Base-by-base conservation (phyloP, 2,797 vertebrate genomes). In the Threskiornis aethiopicus region DNA sequence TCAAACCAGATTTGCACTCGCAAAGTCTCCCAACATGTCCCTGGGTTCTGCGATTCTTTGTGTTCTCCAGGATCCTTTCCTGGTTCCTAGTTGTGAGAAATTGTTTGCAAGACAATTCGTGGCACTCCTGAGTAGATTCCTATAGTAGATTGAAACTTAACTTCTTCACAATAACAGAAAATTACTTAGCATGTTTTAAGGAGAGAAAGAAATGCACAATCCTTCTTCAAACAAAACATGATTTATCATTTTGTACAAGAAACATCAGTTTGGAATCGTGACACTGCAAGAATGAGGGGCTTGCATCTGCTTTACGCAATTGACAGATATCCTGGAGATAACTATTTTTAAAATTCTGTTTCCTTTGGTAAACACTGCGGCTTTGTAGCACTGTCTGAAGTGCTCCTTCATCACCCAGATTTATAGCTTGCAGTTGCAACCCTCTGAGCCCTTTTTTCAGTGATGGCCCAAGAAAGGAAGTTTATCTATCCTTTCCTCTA, bases 401-500 rank as follows among this genome's bases (percentile, higher is more conserved):
- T 80, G 21, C 47, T 93, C n/a, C 72, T 77, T 89, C 81, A 87
- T 87, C 82, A 84, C 65, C 22, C 49, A 75, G 83, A 92, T 96
- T 95, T 96, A 91, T 82, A 59, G 89, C 62, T 94, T 94, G 86
- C 33, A 84, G 61, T 96, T 95, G 47, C 42, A 93, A 41, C 64
- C 71, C 66, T 87, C 61, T 51, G 52, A 47, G 67, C 51, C 35
- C 13, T 73, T 86, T 91, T 64, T 65, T 66, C 49, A 51, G 49
- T 72, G 82, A 71, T 95, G 84, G 84, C 83, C 17, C 57, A 78
- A 84, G 92, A 87, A 81, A 94, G 87, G 93, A 96, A 96, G 90
- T 93, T 96, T 95, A 86, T 96, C 67, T 95, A 13, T 94, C 72
- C 71, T 96, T 94, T 93, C 83, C 64, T 73, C 76, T 73, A 18